Evolutionary conservation across 2,113 vertebrate species (phyloP).

Genomic region (Phycodurus eques): DNA sequence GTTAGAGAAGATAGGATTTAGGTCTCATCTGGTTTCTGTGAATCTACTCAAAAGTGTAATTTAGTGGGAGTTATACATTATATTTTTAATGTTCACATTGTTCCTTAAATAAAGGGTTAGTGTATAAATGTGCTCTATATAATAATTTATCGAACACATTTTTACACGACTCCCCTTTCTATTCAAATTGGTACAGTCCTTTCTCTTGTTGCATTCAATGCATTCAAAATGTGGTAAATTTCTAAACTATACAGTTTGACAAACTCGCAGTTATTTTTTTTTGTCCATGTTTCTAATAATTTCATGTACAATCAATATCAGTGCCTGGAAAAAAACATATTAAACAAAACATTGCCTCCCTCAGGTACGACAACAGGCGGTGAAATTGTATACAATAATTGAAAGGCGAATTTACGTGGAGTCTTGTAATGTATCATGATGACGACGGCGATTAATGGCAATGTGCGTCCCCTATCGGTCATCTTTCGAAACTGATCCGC

Average conservation of each 20-base stretch:
- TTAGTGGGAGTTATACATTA: not conserved
- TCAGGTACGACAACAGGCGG: not conserved
- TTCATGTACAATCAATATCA: not conserved
- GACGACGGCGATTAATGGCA: not conserved
- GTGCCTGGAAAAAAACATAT: not conserved
- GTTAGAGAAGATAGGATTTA: slow-evolving; percentile 5
- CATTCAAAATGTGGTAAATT: slow-evolving; percentile 3
- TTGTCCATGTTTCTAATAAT: not conserved
- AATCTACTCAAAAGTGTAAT: not conserved
- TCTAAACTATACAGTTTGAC: not conserved
- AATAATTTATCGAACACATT: not conserved
- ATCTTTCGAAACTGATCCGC: slow-evolving; percentile 16
- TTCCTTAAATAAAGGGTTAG: not conserved
- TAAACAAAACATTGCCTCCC: not conserved
- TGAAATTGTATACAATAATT: accelerated
- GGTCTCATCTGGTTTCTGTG: not conserved
- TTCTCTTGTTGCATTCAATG: not conserved
- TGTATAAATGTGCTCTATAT: no score
- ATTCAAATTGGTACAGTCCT: slow-evolving; percentile 41
- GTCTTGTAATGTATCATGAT: slow-evolving; percentile 16
- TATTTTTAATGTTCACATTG: not conserved
- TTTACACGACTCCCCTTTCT: not conserved
- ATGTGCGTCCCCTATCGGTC: slow-evolving; percentile 61
- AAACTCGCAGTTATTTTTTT: not conserved
- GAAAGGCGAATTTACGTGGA: slow-evolving; percentile 4